phyloP scores from a whole-genome alignment of 1,140 invertebrate species.

The Harlomillsia oculata region DNA sequence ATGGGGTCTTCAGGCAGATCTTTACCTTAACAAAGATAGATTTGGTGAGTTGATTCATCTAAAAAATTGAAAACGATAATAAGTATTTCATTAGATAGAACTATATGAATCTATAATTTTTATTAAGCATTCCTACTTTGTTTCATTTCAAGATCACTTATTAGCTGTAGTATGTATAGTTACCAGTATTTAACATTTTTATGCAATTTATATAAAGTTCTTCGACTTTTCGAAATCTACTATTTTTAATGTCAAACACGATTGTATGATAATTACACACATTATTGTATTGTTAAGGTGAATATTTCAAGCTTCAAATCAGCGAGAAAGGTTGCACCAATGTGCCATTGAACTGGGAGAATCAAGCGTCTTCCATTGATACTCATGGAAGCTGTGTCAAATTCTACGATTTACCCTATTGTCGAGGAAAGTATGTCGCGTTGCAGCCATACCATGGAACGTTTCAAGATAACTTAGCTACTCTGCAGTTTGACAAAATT shows the following conservation, averaged over 20 bases:
- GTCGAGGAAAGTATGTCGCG: slow-evolving; percentile 26
- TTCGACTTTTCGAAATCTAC: not conserved
- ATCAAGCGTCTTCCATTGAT: slow-evolving; percentile 23
- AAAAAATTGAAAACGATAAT: not conserved
- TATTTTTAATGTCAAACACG: not conserved
- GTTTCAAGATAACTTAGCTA: slow-evolving; percentile 26
- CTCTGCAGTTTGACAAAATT: slow-evolving; percentile 21
- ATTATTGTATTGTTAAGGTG: slow-evolving; percentile 9
- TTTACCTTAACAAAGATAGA: slow-evolving; percentile 21
- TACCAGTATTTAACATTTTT: no score
- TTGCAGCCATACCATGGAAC: slow-evolving; percentile 29
- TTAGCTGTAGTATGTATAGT: no score
- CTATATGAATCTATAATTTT: not conserved
- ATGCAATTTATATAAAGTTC: not conserved
- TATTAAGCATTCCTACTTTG: no score
- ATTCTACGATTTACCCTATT: slow-evolving; percentile 27
- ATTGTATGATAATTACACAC: not conserved
- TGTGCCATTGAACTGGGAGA: slow-evolving; percentile 30
- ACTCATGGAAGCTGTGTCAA: slow-evolving; percentile 28
- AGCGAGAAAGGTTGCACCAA: slow-evolving; percentile 32
- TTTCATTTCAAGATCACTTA: no score
- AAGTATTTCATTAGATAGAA: not conserved
- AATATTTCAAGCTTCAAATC: slow-evolving; percentile 23
- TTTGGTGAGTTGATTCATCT: slow-evolving; percentile 14
- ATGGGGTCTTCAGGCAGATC: no score